A percentile compares a stretch with the other conserved stretches of the same genome.
phyloP scores from a whole-genome alignment of 2,113 vertebrate genomes.

The Columba livia region DNA sequence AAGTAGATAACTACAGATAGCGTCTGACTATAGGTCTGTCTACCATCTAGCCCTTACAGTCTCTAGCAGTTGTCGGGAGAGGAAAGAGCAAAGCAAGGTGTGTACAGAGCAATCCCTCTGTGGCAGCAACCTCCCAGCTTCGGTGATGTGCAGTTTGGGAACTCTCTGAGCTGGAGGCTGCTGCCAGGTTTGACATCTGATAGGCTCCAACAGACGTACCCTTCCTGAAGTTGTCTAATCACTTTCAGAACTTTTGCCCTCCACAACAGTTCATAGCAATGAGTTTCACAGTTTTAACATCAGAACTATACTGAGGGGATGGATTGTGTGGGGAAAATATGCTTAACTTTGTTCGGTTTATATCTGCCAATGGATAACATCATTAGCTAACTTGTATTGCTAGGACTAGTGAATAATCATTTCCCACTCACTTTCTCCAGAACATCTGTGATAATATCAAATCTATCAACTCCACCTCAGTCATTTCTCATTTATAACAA shows the following conservation, averaged over 20 bases:
- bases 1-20: background rate
- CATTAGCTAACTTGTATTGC: background rate
- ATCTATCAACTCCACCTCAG: background rate
- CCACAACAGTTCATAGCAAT: background rate
- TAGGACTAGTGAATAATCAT: background rate
- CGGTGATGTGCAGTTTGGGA: background rate
- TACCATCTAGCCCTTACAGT: background rate
- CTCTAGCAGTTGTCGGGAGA: background rate
- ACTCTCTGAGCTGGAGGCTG: background rate
- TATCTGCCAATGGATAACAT: background rate
- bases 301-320: background rate
- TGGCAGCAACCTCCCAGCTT: background rate
- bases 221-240: constrained; percentile 2
- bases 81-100: background rate
- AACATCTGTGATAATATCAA: background rate
- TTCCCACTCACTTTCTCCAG: constrained; percentile 3
- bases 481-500: background rate
- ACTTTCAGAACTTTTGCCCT: constrained; percentile 31
- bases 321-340: background rate
- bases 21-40: background rate
- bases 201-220: background rate
- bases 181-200: background rate
- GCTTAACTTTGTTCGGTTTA: background rate
- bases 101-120: background rate
- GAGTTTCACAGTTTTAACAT: background rate